Base-by-base conservation (phyloP, 2,797 vertebrate species). In the Cyclopterus lumpus region DNA sequence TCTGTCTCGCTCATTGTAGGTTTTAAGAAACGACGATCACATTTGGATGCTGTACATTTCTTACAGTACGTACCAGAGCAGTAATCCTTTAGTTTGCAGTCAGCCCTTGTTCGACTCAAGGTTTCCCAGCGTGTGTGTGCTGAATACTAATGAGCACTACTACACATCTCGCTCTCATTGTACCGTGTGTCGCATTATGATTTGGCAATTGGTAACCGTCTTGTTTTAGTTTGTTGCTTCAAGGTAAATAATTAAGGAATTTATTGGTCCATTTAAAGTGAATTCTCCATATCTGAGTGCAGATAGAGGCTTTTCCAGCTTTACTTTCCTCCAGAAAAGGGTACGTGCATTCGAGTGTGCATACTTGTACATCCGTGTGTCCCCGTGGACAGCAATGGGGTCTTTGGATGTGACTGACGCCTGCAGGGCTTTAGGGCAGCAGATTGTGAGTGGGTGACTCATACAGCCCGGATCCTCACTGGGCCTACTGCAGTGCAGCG, bases 361-460 rank as follows among this genome's bases (percentile, higher is more conserved):
- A 5, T 42, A 16, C n/a, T 34, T 12, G 61, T 67, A 71, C 60
- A 64, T 70, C 44, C 22, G 22, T 71, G 58, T 22, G 0, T 74
- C 72, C 66, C 57, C 26, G 5, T 60, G 83, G 76, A 58, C 75
- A 55, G 69, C 66, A 82, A 75, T n/a, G 73, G 80, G 87, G 82
- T 84, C 75, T 22, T 38, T 76, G 87, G 79, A 86, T 79, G 87
- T 61, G 85, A 75, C 48, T 42, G 82, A 68, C 3, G 78, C 73
- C 89, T 83, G 84, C 73, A 30, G 87, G 83, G 79, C 74, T 88
- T 73, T 75, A 66, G 84, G 87, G 87, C 82, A 86, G 85, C 91
- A 93, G 92, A 92, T 93, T 93, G 90, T 54, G 73, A 89, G 86
- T 75, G 91, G 73, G 90, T 93, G 93, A 93, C 79, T 93, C 92